Conservation (phyloP, 2,888 invertebrate genomes). For the Conops quadrifasciatus region DNA sequence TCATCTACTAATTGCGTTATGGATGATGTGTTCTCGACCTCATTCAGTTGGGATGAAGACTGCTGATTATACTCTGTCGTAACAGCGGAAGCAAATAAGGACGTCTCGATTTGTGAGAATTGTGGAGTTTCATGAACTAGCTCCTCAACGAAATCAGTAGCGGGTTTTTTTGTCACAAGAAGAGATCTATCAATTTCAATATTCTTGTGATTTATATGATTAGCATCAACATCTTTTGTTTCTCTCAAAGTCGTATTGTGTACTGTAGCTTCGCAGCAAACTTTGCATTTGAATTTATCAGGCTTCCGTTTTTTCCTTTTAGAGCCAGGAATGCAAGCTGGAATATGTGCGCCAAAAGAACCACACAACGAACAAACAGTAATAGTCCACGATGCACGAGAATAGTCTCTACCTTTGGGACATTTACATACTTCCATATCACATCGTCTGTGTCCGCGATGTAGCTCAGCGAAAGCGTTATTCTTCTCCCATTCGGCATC, state of each 20-base stretch:
- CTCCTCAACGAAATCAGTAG: neutral
- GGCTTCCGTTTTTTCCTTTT: conserved; percentile 23
- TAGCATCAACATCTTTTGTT: neutral
- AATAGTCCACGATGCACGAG: conserved; percentile 47
- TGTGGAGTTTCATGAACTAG: conserved; percentile 14
- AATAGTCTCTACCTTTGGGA: conserved; percentile 69
- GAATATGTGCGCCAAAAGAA: conserved; percentile 50
- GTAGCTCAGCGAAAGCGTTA: conserved; percentile 77
- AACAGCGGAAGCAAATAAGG: neutral
- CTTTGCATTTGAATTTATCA: conserved; percentile 46
- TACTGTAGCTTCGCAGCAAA: conserved; percentile 43
- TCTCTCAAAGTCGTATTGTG: conserved; percentile 25
- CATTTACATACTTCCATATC: conserved; percentile 72
- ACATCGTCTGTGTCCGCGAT: conserved; percentile 71
- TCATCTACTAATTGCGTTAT: neutral
- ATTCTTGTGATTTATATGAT: no score
- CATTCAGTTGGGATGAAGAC: neutral
- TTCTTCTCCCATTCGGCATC: conserved; percentile 87
- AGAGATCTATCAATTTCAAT: neutral
- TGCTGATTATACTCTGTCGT: neutral
- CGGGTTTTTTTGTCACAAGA: conserved; percentile 25
- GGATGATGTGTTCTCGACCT: neutral
- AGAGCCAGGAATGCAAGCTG: conserved; percentile 42
- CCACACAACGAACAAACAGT: conserved; percentile 52
- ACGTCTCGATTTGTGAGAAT: conserved; percentile 37